phyloP scores from a whole-genome alignment of 2,113 vertebrate species.

The Gobius niger region DNA sequence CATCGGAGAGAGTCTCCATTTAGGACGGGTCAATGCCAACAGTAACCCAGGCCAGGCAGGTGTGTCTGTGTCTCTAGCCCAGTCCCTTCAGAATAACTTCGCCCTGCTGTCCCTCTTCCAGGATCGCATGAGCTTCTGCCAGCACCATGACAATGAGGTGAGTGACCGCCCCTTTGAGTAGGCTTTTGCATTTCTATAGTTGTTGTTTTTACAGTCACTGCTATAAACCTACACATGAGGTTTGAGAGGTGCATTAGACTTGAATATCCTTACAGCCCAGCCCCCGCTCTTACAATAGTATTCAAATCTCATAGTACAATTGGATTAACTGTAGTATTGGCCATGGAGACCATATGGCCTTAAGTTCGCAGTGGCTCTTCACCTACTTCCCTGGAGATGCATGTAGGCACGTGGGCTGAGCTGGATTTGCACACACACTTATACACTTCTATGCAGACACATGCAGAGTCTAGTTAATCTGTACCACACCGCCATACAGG shows the following conservation, averaged over 20 bases:
- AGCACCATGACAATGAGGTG: slow-evolving; percentile 84
- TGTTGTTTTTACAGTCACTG: background rate
- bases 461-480: slow-evolving; percentile 69
- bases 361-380: slow-evolving; percentile 68
- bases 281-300: background rate
- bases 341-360: slow-evolving; percentile 66
- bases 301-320: slow-evolving; percentile 26
- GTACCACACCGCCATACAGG: slow-evolving; percentile 65
- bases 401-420: slow-evolving; percentile 57
- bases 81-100: slow-evolving; percentile 83
- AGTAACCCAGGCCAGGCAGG: slow-evolving; percentile 45
- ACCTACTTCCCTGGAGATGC: slow-evolving; percentile 68
- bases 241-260: background rate
- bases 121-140: slow-evolving; percentile 83
- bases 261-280: background rate
- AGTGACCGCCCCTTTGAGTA: slow-evolving; percentile 10
- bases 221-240: background rate
- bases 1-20: slow-evolving; percentile 73
- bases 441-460: slow-evolving; percentile 38
- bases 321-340: slow-evolving; percentile 42
- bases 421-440: slow-evolving; percentile 54
- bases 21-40: slow-evolving; percentile 56
- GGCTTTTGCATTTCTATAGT: background rate
- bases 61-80: slow-evolving; percentile 73
- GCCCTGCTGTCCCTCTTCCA: slow-evolving; percentile 85